These are phyloP conservation scores for Lasioglossum albipes DNA, from an alignment of 1,140 invertebrate genomes.

Conservation along the genomic window DNA sequence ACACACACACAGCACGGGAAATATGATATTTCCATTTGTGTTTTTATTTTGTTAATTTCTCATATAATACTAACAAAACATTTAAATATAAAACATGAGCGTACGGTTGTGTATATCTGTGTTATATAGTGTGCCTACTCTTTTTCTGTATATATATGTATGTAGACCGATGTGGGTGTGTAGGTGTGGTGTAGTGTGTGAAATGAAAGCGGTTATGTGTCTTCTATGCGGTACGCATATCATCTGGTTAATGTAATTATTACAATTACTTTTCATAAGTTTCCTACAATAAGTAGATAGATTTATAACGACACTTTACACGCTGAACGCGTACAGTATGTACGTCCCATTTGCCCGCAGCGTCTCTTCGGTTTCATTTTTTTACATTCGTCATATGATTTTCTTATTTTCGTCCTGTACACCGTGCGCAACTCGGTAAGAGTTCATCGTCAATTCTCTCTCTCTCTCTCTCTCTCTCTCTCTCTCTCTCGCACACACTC, in stretches of 20 bases:
- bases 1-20: not conserved
- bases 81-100: constrained; percentile 75
- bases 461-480: constrained; percentile 40
- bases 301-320: constrained; percentile 72
- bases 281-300: constrained; percentile 73
- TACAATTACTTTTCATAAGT: constrained; percentile 73
- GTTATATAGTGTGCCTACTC: not conserved
- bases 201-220: constrained; percentile 66
- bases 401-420: constrained; percentile 18
- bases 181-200: constrained; percentile 60
- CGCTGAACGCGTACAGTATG: constrained; percentile 63
- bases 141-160: not conserved
- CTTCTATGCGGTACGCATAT: constrained; percentile 61
- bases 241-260: constrained; percentile 67
- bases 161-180: constrained; percentile 11
- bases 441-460: constrained; percentile 3
- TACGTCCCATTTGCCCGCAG: constrained; percentile 52
- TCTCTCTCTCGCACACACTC: constrained; percentile 44
- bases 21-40: constrained; percentile 64
- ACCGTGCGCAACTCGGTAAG: not conserved
- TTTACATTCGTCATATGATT: constrained; percentile 35
- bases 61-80: constrained; percentile 77
- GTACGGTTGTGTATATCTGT: constrained; percentile 48
- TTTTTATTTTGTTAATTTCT: constrained; percentile 75
- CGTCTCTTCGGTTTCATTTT: constrained; percentile 26